Evolutionary conservation across 2,888 invertebrate species (phyloP).

Genomic region (Sussaba pulchella): DNA sequence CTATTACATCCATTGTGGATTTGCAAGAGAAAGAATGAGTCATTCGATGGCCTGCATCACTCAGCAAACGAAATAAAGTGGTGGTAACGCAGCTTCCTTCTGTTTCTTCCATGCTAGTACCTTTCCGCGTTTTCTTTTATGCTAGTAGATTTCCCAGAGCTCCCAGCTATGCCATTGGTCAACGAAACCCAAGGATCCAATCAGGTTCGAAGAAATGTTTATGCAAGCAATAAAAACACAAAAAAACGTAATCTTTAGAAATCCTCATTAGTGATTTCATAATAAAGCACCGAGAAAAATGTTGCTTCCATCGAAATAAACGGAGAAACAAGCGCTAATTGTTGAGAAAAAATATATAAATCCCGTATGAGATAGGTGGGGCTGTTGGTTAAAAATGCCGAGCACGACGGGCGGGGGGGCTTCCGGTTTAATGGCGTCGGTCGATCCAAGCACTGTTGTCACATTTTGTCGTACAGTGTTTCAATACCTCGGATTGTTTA

Average conservation of each 20-base stretch:
- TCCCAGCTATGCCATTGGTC: conserved; percentile 1
- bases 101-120: no score
- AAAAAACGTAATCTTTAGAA: no score
- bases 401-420: conserved; percentile 64
- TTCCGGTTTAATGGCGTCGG: conserved; percentile 83
- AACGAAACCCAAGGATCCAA: not conserved
- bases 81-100: no score
- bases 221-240: not conserved
- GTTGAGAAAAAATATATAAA: not conserved
- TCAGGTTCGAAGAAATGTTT: not conserved
- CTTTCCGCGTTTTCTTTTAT: no score
- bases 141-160: no score
- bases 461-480: conserved; percentile 84
- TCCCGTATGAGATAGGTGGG: not conserved
- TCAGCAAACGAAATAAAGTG: no score
- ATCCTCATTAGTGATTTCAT: no score
- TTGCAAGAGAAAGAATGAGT: no score
- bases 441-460: conserved; percentile 83
- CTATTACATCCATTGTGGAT: no score
- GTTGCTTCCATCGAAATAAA: no score
- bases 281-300: no score
- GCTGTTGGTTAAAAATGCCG: not conserved
- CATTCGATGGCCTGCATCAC: no score
- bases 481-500: conserved; percentile 83
- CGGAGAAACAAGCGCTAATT: not conserved